Base-by-base conservation (phyloP, 2,113 vertebrate genomes). In the Vimba vimba region DNA sequence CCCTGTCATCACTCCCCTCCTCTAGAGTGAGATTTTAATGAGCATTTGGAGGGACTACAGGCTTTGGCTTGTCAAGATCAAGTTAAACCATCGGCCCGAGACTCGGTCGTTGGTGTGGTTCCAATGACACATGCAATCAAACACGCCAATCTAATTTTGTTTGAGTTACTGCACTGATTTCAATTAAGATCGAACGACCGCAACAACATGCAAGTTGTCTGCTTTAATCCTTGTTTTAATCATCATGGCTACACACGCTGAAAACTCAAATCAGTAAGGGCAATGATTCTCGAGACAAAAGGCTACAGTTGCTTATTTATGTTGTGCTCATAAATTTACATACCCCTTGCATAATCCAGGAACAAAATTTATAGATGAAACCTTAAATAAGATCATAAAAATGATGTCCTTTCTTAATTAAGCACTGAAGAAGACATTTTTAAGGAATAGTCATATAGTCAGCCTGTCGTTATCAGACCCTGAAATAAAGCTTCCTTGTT, bases 151-250 rank as follows among this genome's bases (percentile, higher is more conserved):
- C 27, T 82, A 66, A 82, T 82, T 69, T 82, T 15, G 64, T 82
- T 82, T 66, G 79, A 82, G 62, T 52, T 82, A 50, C 43, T 8
- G 45, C 80, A 52, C 25, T 69, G 62, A 66, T 69, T 52, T 82
- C 64, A 55, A 82, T 82, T 82, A 69, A 82, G 80, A 82, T 52
- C 19, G 7, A 73, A n/a, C 6, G 15, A 69, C 75, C 45, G 19
- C 84, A 74, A 81, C 76, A 85, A 27, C 84, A 79, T 79, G 64
- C 4, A 68, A 57, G 62, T 43, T 60, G 68, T 86, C 78, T 62
- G 52, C 25, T 74, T 79, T 71, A 80, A 73, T 73, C 79, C 15
- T 30, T 25, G 1, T 50, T 59, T 75, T 47, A 64, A 30, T 75
- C 78, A 60, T 73, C 43, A 33, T 9, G 43, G 39, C 23, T 27